A percentile compares a stretch with the other conserved stretches of the same genome.
Conservation (phyloP, 2,888 invertebrate genomes). For the Limnephilus rhombicus region DNA sequence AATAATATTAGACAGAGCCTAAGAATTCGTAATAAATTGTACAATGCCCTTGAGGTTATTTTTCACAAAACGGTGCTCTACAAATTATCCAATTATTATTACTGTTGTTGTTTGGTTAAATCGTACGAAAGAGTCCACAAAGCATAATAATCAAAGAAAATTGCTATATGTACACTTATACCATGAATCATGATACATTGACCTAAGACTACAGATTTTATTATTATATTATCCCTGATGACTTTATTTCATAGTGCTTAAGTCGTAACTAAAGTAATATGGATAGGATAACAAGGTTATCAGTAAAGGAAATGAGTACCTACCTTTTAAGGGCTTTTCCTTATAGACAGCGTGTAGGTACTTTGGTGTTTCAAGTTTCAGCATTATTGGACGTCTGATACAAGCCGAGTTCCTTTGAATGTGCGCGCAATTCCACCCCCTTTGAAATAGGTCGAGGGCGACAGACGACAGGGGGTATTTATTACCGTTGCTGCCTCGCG, state of each 20-base stretch:
- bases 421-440: conserved; percentile 49
- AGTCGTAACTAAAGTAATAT: background rate
- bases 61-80: no score
- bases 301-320: background rate
- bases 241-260: background rate
- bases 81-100: no score
- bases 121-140: background rate
- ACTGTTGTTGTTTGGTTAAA: background rate
- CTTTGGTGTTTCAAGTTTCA: background rate
- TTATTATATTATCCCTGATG: background rate
- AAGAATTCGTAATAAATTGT: no score
- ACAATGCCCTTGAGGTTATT: no score
- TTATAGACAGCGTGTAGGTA: background rate
- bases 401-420: background rate
- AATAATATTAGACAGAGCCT: no score
- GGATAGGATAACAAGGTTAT: background rate
- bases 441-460: conserved; percentile 62
- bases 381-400: background rate
- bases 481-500: conserved; percentile 36
- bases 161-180: background rate
- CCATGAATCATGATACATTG: background rate
- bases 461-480: conserved; percentile 27
- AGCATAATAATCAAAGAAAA: background rate
- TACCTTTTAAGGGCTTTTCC: background rate
- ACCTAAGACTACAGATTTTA: background rate